Conservation (phyloP, 2,888 invertebrate species). For the Leptinotarsa haldemani region DNA sequence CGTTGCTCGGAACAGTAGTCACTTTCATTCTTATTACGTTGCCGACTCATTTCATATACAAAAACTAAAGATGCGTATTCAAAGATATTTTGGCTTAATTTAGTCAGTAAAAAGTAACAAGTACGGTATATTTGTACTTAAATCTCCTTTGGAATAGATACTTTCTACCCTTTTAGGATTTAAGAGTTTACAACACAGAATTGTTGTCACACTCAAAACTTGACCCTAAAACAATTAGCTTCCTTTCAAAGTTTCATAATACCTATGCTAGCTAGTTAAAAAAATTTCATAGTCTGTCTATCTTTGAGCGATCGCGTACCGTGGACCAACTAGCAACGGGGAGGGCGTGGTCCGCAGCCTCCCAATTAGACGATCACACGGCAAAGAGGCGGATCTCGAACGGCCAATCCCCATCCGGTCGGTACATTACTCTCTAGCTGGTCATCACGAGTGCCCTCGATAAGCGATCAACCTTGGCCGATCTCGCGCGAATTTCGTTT, state of each 20-base stretch:
- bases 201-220: no score
- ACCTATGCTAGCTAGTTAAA: neutral
- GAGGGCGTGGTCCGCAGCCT: constrained; percentile 59
- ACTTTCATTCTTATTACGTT: no score
- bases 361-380: constrained; percentile 56
- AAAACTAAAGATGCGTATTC: no score
- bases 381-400: constrained; percentile 54
- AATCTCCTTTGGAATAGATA: no score
- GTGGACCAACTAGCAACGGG: constrained; percentile 49
- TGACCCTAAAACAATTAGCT: no score
- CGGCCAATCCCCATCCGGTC: constrained; percentile 21
- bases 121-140: no score
- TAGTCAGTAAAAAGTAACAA: no score
- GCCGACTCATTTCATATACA: no score
- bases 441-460: constrained; percentile 27
- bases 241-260: neutral
- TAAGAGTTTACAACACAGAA: no score
- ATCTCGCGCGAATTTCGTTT: constrained; percentile 23
- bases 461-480: constrained; percentile 30
- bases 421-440: constrained; percentile 25
- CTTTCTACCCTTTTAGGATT: no score
- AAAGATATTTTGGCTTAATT: no score
- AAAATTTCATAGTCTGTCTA: neutral
- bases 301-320: neutral
- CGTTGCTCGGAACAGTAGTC: no score